Conservation (phyloP, 2,113 vertebrate species). For the Potamarius usumacintae region DNA sequence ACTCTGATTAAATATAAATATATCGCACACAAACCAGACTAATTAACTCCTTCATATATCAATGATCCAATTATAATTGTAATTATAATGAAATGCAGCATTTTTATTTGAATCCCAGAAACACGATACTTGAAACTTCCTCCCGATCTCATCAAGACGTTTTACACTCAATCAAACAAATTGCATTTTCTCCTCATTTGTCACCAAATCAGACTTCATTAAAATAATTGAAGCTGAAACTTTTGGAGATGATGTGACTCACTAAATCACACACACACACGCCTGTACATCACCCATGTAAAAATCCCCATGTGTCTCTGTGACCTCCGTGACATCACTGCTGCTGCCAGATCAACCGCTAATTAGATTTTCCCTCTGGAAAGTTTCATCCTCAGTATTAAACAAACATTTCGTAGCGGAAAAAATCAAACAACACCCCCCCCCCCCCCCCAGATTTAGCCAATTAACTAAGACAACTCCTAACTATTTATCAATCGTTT, state of each 20-base stretch:
- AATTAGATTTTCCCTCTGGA: constrained; percentile 11
- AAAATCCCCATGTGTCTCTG: not conserved
- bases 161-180: not conserved
- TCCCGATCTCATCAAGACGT: not conserved
- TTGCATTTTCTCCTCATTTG: not conserved
- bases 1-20: not conserved
- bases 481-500: not conserved
- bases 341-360: not conserved
- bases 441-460: not conserved
- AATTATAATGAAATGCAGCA: not conserved
- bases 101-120: constrained; percentile 15
- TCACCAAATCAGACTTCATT: not conserved
- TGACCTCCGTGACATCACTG: not conserved
- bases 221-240: not conserved
- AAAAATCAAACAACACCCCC: not conserved
- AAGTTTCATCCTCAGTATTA: not conserved
- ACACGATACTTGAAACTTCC: constrained; percentile 5
- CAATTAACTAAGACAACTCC: not conserved
- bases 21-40: not conserved
- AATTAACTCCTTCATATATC: not conserved
- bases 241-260: not conserved
- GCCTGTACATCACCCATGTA: not conserved
- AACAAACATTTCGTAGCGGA: not conserved
- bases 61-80: not conserved
- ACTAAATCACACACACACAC: not conserved